Percentiles rank a stretch among this genome's conserved stretches.
Evolutionary conservation across 2,888 invertebrate genomes (phyloP).

Genomic region (Pammene fasciana): DNA sequence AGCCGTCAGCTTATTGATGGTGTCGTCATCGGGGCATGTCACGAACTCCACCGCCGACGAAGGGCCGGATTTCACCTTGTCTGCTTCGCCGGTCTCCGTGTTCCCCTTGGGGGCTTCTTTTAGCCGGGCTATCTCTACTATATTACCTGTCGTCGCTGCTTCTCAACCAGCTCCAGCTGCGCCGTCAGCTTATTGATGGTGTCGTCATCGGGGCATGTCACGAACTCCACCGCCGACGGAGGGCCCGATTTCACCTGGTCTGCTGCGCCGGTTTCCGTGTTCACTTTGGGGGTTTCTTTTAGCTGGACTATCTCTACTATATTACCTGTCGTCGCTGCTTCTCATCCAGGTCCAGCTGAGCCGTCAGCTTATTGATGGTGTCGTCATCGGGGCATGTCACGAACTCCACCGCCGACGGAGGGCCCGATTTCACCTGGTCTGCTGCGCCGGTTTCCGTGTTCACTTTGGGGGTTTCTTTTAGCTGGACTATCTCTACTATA

Average conservation of each 20-base stretch:
- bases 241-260: conserved; percentile 54
- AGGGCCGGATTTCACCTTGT: conserved; percentile 54
- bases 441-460: conserved; percentile 52
- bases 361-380: conserved; percentile 52
- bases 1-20: conserved; percentile 54
- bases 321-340: conserved; percentile 73
- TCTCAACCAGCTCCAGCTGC: conserved; percentile 74
- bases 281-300: conserved; percentile 43
- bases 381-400: too few species aligned
- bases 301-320: conserved; percentile 56
- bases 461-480: conserved; percentile 44
- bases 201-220: conserved; percentile 75
- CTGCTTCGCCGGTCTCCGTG: conserved; percentile 50
- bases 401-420: conserved; percentile 56
- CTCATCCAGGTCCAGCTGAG: conserved; percentile 74
- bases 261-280: conserved; percentile 51
- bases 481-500: conserved; percentile 58
- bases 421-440: conserved; percentile 52
- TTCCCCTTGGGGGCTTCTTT: conserved; percentile 45
- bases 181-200: conserved; percentile 74
- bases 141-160: conserved; percentile 75
- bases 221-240: conserved; percentile 73
- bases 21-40: too few species aligned
- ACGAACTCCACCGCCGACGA: conserved; percentile 55
- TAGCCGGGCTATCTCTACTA: conserved; percentile 58